Evolutionary conservation across 30 jellyfish, hydroid and myxozoan genomes (phyloP).

Genomic region (Aurelia aurita): DNA sequence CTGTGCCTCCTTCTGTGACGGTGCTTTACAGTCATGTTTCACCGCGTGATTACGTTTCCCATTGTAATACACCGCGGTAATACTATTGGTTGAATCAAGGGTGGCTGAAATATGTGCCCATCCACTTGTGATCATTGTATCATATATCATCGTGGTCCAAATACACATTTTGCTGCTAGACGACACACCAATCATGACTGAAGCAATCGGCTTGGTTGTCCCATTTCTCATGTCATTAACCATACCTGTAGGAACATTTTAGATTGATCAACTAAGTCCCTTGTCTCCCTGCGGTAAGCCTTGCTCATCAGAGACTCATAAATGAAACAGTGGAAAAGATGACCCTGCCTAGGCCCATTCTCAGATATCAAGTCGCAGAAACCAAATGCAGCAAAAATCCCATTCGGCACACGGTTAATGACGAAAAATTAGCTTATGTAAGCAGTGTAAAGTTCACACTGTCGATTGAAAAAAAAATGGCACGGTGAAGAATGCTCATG

Average conservation of each 20-base stretch:
- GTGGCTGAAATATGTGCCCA: conserved; percentile 59
- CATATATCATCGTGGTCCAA: conserved; percentile 54
- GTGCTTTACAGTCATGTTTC: not conserved
- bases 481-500: no score
- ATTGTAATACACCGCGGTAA: conserved; percentile 15
- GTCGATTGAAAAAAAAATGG: no score
- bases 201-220: conserved; percentile 33
- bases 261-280: no score
- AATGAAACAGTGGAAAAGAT: no score
- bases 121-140: conserved; percentile 17
- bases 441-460: no score
- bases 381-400: no score
- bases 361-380: no score
- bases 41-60: conserved; percentile 10
- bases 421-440: no score
- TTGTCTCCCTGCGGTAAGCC: no score
- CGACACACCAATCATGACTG: conserved; percentile 21
- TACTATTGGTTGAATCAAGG: not conserved
- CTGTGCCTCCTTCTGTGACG: not conserved
- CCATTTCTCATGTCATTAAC: conserved; percentile 56
- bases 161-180: conserved; percentile 5
- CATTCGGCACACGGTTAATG: no score
- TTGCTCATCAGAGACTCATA: no score
- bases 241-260: not conserved
- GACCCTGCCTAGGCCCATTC: no score